phyloP scores from a whole-genome alignment of 1,140 invertebrate genomes.

The Tribolium castaneum region DNA sequence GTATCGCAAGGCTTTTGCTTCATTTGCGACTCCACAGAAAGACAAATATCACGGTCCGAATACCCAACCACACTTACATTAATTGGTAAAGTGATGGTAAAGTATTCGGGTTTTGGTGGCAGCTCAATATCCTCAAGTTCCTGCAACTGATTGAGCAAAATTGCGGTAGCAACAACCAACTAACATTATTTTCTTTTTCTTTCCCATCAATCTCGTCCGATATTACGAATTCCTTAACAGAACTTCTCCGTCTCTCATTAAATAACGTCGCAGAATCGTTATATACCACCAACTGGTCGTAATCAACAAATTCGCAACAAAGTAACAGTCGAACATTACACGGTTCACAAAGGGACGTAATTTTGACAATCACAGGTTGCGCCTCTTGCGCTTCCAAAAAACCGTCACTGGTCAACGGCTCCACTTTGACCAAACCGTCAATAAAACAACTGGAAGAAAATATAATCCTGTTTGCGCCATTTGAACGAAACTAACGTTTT shows the following conservation, averaged over 20 bases:
- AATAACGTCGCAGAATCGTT: background rate
- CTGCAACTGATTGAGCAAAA: background rate
- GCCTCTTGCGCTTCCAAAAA: conserved; percentile 35
- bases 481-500: conserved; percentile 16
- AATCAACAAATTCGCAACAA: conserved; percentile 9
- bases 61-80: conserved; percentile 8
- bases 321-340: background rate
- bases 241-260: background rate
- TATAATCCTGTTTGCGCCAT: background rate
- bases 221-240: background rate
- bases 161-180: background rate
- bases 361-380: conserved; percentile 10
- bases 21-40: conserved; percentile 21
- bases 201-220: background rate
- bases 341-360: conserved; percentile 19
- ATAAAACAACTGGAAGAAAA: conserved; percentile 1
- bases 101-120: conserved; percentile 6
- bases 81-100: background rate
- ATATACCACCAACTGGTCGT: background rate
- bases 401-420: background rate
- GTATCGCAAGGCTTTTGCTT: conserved; percentile 27
- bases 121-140: background rate
- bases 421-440: conserved; percentile 5
- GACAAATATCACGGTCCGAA: background rate
- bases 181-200: background rate